A percentile compares a stretch with the other conserved stretches of the same genome.
Conservation (phyloP, 2,113 vertebrate species). For the Hiodon tergisus region DNA sequence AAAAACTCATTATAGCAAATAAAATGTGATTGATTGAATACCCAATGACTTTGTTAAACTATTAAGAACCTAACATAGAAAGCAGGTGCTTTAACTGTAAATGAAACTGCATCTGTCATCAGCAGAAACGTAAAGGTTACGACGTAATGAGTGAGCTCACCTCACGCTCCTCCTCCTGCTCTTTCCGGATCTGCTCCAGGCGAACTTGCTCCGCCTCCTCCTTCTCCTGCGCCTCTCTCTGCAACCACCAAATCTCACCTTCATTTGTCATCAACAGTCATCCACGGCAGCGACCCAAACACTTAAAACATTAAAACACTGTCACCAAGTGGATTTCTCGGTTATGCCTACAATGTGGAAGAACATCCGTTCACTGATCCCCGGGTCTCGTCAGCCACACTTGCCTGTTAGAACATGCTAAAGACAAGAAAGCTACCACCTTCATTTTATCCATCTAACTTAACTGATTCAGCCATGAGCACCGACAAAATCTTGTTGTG, state of each 20-base stretch:
- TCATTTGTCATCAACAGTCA: neutral
- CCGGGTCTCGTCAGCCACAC: neutral
- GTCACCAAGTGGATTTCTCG: neutral
- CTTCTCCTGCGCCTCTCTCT: slow-evolving; percentile 96
- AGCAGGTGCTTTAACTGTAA: too few species aligned
- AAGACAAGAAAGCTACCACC: too few species aligned
- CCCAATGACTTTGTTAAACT: too few species aligned
- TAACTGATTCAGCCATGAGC: too few species aligned
- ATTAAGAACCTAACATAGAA: too few species aligned
- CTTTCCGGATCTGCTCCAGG: slow-evolving; percentile 87
- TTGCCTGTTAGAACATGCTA: too few species aligned
- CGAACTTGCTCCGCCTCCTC: slow-evolving; percentile 95
- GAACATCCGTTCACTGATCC: neutral
- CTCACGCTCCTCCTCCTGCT: slow-evolving; percentile 96
- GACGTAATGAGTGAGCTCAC: slow-evolving; percentile 49
- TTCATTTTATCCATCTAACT: too few species aligned
- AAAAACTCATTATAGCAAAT: too few species aligned
- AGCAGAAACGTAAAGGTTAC: too few species aligned
- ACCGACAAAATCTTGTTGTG: too few species aligned
- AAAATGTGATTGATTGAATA: too few species aligned
- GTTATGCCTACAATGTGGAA: neutral
- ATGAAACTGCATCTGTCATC: too few species aligned
- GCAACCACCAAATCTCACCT: slow-evolving; percentile 22
- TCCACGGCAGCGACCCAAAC: neutral
- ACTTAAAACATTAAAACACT: neutral